Evolutionary conservation across 2,888 invertebrate genomes (phyloP), one percentile per base, ranked within the genome.

Genomic region (Dicranocentrus wangi): DNA sequence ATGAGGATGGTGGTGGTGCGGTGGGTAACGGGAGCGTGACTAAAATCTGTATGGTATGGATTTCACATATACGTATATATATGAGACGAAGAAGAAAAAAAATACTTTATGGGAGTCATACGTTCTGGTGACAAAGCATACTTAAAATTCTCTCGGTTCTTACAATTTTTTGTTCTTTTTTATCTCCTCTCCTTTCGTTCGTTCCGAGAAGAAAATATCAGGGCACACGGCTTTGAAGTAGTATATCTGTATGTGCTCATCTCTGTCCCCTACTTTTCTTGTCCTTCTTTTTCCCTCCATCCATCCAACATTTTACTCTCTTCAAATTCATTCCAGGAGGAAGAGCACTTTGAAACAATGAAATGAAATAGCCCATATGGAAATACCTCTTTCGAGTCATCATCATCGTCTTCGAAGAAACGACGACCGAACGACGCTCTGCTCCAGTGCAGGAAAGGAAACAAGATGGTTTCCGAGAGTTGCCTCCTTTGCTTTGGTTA

Each of bases 311-410:
- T 61, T 68, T 68, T 51, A 68, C 47, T 23, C 17, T 51, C 53
- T 77, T 77, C 23, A 60, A 77, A 69, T 61, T 77, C 76, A 77
- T 69, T 77, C 69, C 76, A 77, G 61, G 32, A 19, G 69, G 76
- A 69, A 77, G 75, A 75, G 75, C 76, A 77, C 69, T 77, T 77
- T 77, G 76, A 77, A 77, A 77, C 76, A 77, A 77, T 77, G 69
- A 61, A 77, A 77, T 69, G 69, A 61, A 68, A 69, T 69, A 77
- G 76, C 68, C 69, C 68, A 69, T 69, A 77, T 77, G 76, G 69
- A 77, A 77, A 77, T 69, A 27, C 58, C 25, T 53, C 28, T 27
- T 15, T 51, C 39, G n/a, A 3, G n/a, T 51, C 51, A n/a, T 51
- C 51, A 8, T 39, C 39, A 39, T 13, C 15, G 15, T 55, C 23